phyloP scores from a whole-genome alignment of 1,140 invertebrate genomes.

The Apis mellifera region DNA sequence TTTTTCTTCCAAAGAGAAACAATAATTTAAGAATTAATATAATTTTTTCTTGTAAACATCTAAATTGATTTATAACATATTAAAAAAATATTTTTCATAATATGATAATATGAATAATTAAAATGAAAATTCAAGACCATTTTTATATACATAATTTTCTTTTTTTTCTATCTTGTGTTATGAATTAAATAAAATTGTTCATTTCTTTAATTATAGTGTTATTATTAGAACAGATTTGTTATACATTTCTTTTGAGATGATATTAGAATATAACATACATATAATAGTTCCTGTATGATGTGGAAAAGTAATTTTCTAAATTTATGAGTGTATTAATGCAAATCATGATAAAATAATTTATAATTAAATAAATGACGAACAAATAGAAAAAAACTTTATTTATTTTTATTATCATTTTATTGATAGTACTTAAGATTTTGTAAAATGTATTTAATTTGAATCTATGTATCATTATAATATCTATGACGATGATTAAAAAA shows the following conservation, averaged over 20 bases:
- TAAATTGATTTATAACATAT: background rate
- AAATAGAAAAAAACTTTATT: background rate
- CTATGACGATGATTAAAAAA: background rate
- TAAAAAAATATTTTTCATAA: background rate
- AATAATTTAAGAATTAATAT: background rate
- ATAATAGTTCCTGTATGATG: slow-evolving; percentile 11
- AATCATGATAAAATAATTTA: slow-evolving; percentile 23
- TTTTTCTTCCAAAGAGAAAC: background rate
- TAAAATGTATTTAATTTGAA: background rate
- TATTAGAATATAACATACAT: background rate
- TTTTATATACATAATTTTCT: too few species aligned
- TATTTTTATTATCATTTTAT: background rate
- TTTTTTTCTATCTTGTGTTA: background rate
- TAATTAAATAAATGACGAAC: background rate
- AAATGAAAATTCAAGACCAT: too few species aligned
- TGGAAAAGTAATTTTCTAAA: slow-evolving; percentile 35
- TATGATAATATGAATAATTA: too few species aligned
- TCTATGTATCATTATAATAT: background rate
- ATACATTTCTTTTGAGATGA: background rate
- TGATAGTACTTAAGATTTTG: background rate
- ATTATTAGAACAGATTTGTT: slow-evolving; percentile 23
- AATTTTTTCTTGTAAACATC: background rate
- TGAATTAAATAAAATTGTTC: slow-evolving; percentile 1
- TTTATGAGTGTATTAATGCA: slow-evolving; percentile 25
- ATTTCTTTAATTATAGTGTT: slow-evolving; percentile 28